Percentiles rank a stretch among this genome's conserved stretches.
phyloP scores from a whole-genome alignment of 2,797 vertebrate genomes.

The Adelosebastes latens region DNA sequence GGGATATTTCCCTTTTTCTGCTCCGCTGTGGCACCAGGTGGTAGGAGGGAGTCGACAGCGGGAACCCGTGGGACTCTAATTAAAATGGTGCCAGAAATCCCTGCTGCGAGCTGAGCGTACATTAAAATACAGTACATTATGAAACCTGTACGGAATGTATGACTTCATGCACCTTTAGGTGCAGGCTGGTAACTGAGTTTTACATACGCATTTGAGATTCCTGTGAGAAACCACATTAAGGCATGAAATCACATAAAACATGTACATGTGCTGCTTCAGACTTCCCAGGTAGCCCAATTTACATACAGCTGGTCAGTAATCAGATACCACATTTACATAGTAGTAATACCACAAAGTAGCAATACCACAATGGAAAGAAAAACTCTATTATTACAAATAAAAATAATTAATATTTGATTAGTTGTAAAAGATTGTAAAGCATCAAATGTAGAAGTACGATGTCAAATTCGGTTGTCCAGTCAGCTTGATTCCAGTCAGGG shows the following conservation, averaged over 20 bases:
- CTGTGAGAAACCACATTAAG: background rate
- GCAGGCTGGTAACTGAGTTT: background rate
- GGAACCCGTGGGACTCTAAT: slow-evolving; percentile 44
- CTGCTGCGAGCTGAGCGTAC: slow-evolving; percentile 17
- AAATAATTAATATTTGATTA: background rate
- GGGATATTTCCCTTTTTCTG: slow-evolving; percentile 37
- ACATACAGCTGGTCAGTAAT: background rate
- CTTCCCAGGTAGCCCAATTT: too few species aligned
- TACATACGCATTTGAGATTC: background rate
- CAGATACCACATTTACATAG: background rate
- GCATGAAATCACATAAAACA: background rate
- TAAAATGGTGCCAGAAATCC: slow-evolving; percentile 38
- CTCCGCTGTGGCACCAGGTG: slow-evolving; percentile 15
- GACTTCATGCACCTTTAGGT: background rate
- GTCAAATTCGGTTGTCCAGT: background rate
- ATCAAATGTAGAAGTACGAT: background rate
- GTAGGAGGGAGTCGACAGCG: slow-evolving; percentile 15
- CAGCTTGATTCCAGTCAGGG: background rate
- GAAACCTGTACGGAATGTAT: background rate
- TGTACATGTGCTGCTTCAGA: background rate
- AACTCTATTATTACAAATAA: background rate
- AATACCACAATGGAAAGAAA: background rate
- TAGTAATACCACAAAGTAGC: background rate
- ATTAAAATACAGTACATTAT: slow-evolving; percentile 32
- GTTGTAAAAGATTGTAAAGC: background rate